Base-by-base conservation (phyloP, 2,888 invertebrate species). In the Psylliodes chrysocephalus region DNA sequence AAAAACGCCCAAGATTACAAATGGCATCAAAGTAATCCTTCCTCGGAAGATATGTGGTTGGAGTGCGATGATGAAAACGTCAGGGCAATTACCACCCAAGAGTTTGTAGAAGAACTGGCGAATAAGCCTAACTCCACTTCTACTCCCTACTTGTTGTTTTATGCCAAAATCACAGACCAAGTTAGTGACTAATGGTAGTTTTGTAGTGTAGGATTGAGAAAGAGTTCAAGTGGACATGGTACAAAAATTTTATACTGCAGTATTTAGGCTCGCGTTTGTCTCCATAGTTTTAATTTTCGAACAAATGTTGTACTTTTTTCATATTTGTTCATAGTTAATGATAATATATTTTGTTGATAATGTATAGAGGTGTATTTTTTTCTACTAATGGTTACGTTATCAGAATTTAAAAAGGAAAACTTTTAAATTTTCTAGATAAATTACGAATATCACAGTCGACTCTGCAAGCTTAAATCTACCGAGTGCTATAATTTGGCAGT, bases 41-140 rank as follows among this genome's bases (percentile, higher is more conserved):
- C 83, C 2, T 66, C 82, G 0, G 64, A 80, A 77, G 53, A 74
- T 55, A 61, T 73, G 71, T 95, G 95, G 95, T 86, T 94, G 47
- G 93, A 94, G 77, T 95, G 94, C 79, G 94, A 95, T 80, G 95
- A 95, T 79, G 94, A 95, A 69, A 90, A 91, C 65, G 91, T 95
- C 56, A 89, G 90, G 71, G 88, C 91, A 6, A 90, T 95, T 79
- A 88, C 91, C 25, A 86, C 88, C 77, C 87, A 89, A 33, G 93
- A 94, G 78, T 90, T 95, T 71, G 88, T 90, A 72, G 92, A 93
- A 69, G 86, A 93, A 63, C 85, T 95, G 54, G 90, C 91, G 1
- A 87, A 88, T 1, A 89, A 90, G 59, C 90, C 89, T 49, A 89
- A 89, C 75, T 91, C 91, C 40, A 91, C 92, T 0, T 91, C 93